Base-by-base conservation (phyloP, 2,888 invertebrate genomes). In the Drosophila parthenogenetica region DNA sequence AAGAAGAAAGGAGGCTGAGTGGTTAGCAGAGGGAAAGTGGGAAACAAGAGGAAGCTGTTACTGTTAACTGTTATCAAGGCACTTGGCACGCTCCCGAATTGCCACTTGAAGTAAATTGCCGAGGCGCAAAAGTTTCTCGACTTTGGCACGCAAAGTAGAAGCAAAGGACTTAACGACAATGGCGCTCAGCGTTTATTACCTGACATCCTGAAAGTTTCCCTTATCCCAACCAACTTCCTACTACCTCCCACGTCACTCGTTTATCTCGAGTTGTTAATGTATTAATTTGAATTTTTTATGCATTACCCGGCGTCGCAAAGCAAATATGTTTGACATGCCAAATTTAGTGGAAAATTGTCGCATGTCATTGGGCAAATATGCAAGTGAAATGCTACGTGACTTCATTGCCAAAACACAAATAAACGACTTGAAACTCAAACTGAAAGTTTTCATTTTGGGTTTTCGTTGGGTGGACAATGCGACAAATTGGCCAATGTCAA, bases 331-430 rank as follows among this genome's bases (percentile, higher is more conserved):
- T 84, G 83, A 84, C 87, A 84, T 68, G 85, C 53, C 83, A 84
- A 84, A 84, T 84, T 89, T 84, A 89, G 84, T 87, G 89, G 84
- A 84, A 84, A 84, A 89, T 84, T 84, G 87, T 70, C 83, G 89
- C 89, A 84, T 89, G 87, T 89, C 89, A 87, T 89, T 85, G 70
- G 69, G 43, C 70, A 71, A 84, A 69, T 81, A 74, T 89, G 87
- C 89, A 84, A 81, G 85, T 87, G 79, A 78, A 84, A 78, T 70
- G 73, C 85, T 87, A 89, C 84, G 89, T 84, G 84, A 84, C 72
- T 81, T 49, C 63, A 68, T 87, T 84, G 73, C 79, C 77, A 63
- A 78, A 77, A 64, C 43, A 79, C 66, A 60, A 69, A 69, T 22
- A 55, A 7, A 48, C 19, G 68, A 69, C 65, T 57, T 17, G 39